Base-by-base conservation (phyloP, 2,888 invertebrate species). In the Xanthostigma xanthostigma region DNA sequence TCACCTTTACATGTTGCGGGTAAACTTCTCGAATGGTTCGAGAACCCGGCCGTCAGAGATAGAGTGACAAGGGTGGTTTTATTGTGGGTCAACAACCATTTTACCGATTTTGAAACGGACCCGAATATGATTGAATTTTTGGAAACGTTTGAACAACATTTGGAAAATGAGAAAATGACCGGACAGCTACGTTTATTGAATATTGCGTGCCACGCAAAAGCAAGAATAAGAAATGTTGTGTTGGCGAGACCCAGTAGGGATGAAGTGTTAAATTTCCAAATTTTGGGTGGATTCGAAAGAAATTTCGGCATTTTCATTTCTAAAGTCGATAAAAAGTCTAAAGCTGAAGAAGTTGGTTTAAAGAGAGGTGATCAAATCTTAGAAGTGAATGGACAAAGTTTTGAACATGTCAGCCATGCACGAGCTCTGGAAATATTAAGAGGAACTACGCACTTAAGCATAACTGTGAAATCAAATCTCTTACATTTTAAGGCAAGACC, bases 41-140 rank as follows among this genome's bases (percentile, higher is more conserved):
- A 84, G 55, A 90, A 93, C 62, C 73, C 81, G 8, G 64, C 64
- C 2, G 73, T 84, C 35, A 70, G 84, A 55, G 86, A 92, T 67
- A 78, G 93, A 63, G 96, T 96, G 5, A 95, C 96, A 0, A 75
- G 97, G 50, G 94, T 98, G 1, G 91, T 98, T 9, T 72, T 98
- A 41, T 76, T 97, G 9, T 99, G 98, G 98, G 96, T 97, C 2
- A 97, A 96, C 68, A 97, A 95, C 68, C 95, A 96, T 69, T 96
- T 95, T 63, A 93, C 93, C 39, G 96, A 96, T 64, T 96, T 96
- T 68, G 95, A 95, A 73, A 93, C 89, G 8, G 91, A 94, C 68
- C 84, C 91, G 17, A 82, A 81, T 51, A 94, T 98, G 94, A 93
- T 94, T 81, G 92, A 93, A 58, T 94, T 95, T 63, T 70, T 96